A percentile compares a stretch with the other conserved stretches of the same genome.
phyloP scores from a whole-genome alignment of 2,888 invertebrate genomes.

The Ormyrus pomaceus region DNA sequence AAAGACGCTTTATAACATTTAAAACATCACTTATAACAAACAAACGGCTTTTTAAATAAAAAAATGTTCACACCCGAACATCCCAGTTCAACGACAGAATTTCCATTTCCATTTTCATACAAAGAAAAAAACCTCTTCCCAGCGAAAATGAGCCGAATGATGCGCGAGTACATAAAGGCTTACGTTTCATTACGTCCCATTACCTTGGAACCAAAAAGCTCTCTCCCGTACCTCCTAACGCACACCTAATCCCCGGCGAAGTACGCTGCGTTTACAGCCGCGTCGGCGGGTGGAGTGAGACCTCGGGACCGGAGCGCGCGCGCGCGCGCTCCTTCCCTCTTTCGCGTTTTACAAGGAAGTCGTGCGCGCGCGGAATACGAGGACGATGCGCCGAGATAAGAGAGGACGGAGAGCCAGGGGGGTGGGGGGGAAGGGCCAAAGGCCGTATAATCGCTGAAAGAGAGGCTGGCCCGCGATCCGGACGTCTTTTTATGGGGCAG shows the following conservation, averaged over 20 bases:
- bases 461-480: conserved; percentile 35
- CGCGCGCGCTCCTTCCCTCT: neutral
- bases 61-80: no score
- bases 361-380: conserved; percentile 14
- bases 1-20: no score
- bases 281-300: neutral
- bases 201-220: no score
- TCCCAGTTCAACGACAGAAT: no score
- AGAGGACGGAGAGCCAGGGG: neutral
- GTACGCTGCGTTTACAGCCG: conserved; percentile 20
- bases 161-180: no score
- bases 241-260: conserved; percentile 13
- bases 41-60: no score
- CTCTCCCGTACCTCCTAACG: neutral
- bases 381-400: conserved; percentile 34
- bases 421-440: neutral
- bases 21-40: no score
- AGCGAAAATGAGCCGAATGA: no score
- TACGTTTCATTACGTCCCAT: no score
- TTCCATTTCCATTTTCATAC: no score
- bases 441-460: neutral
- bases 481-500: conserved; percentile 39
- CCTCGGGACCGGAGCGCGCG: neutral
- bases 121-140: no score
- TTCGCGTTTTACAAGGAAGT: conserved; percentile 33